Evolutionary conservation across 2,113 vertebrate species (phyloP), one percentile per base, ranked within the genome.

Genomic region (Thalassoma bifasciatum): DNA sequence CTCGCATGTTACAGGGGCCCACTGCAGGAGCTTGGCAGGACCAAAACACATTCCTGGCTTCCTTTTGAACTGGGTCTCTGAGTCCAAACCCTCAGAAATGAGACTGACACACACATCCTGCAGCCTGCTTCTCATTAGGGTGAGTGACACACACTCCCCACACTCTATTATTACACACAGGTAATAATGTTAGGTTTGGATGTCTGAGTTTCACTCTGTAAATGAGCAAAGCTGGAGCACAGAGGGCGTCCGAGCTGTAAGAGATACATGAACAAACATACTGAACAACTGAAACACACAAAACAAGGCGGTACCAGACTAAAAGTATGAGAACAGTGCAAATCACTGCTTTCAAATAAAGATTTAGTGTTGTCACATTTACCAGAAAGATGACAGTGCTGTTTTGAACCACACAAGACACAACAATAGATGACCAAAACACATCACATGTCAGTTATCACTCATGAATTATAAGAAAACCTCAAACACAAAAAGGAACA

Each of bases 1-100:
- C 62, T 30, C 46, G 51, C 22, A 52, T 38, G 69, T 36, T 52
- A 64, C 54, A 51, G 63, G 61, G 71, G 57, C 54, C 49, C 54
- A 34, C 1, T 21, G 61, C 17, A 74, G 42, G 50, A 40, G 56
- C 58, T 63, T 38, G 44, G 75, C 42, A 36, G 42, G 16, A 77
- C 23, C 59, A 72, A 51, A 62, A 66, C n/a, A 72, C 75, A 84
- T 83, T 78, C 65, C 77, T 73, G 64, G 51, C 44, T 72, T 30
- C 16, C 50, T 54, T 59, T 61, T 64, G 26, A 77, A 47, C 42
- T 23, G 36, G 26, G 3, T 57, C 24, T 68, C 44, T 61, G 22
- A 49, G 19, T 56, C 60, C 60, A 63, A 78, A 72, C 13, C 61
- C 56, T 59, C 51, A 66, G 22, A 75, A 77, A 65, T 61, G 30